Base-by-base conservation (phyloP, 64 coral and sea anemone species). In the Montipora capricornis region DNA sequence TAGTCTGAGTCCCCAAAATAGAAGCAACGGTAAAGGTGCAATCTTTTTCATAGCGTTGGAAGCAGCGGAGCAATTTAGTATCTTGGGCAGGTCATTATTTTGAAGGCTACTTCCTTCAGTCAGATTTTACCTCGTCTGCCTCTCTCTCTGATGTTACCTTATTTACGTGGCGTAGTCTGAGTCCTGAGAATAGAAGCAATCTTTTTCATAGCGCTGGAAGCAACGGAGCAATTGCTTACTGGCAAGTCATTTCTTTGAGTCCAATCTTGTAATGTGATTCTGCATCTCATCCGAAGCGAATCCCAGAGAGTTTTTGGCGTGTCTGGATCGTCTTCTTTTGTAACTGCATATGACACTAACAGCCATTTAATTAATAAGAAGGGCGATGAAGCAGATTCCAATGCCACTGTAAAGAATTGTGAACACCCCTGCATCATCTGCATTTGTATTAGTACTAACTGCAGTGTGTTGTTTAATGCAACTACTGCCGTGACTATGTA, bases 371-470 rank as follows among this genome's bases (percentile, higher is more conserved):
- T 97, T 92, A n/a, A 94, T 45, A 8, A 83, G 3, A 47, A 97
- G 47, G 19, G 94, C 92, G 29, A 91, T 20, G 87, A 91, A 94
- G 16, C 95, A 91, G 20, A 82, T 20, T 74, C 88, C 82, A 61
- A 90, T 81, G 9, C 95, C 95, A 22, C 57, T 88, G 20, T 70
- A 53, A 19, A 97, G 20, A 20, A 97, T 47, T 29, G 92, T 88
- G 62, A 97, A 97, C 4, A 97, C 92, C 9, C 95, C 95, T 0
- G 89, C 92, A 68, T 94, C 86, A 11, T 94, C 92, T 19, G 68
- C 58, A 14, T 88, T 82, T 19, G 16, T 69, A 29, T 79, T 87
- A 20, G 5, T 14, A 20, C 44, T 49, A 2, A 14, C 2, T 2
- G 37, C 16, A 5, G 5, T 12, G 10, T 61, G 49, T 13, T 17